These are phyloP conservation scores for Harlomillsia oculata DNA, from an alignment of 1,140 invertebrate species.

Conservation along the genomic window DNA sequence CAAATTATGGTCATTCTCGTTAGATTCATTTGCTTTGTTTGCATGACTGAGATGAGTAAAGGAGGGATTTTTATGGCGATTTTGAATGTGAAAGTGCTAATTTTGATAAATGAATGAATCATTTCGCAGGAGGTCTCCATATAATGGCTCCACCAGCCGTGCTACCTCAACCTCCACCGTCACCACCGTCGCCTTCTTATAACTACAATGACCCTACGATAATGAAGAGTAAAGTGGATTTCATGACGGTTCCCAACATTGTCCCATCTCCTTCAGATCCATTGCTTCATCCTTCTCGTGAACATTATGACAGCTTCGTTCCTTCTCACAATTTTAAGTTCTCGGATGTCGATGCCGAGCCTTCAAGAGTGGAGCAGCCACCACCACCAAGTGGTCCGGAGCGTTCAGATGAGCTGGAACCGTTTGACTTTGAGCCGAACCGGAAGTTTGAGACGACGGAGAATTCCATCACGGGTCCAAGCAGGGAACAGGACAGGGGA, in stretches of 20 bases:
- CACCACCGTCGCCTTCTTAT: background rate
- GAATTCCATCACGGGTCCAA: background rate
- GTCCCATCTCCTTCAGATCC: constrained; percentile 4
- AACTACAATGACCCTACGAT: background rate
- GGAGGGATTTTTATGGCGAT: too few species aligned
- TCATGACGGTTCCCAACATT: background rate
- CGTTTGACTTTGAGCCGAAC: background rate
- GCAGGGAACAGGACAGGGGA: too few species aligned
- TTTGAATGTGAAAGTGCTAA: too few species aligned
- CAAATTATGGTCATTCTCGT: too few species aligned
- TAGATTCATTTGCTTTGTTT: too few species aligned
- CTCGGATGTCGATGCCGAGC: too few species aligned
- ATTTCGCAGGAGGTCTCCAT: too few species aligned
- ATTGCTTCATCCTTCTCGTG: background rate
- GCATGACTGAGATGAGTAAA: too few species aligned
- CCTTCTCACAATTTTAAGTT: background rate
- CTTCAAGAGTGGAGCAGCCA: background rate
- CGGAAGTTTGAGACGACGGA: background rate
- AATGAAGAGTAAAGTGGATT: background rate
- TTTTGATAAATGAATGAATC: too few species aligned
- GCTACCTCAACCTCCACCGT: background rate
- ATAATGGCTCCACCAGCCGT: background rate
- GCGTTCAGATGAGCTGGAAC: background rate
- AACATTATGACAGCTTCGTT: background rate
- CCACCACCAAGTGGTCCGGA: background rate